phyloP scores from a whole-genome alignment of 2,113 vertebrate species.

The Nyctereutes procyonoides region DNA sequence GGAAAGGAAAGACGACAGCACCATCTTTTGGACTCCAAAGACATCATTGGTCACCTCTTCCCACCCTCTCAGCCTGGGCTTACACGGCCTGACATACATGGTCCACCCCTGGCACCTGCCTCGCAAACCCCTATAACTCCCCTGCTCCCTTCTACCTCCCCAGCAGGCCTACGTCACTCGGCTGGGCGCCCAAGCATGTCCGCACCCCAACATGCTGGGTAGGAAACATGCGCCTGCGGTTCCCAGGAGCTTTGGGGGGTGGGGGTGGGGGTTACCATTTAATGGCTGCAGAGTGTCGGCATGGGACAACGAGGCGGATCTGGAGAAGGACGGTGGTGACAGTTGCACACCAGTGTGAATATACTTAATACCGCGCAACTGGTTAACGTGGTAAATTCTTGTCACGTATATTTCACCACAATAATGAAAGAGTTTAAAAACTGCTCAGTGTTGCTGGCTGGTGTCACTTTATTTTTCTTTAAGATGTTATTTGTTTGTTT shows the following conservation, averaged over 20 bases:
- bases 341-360: background rate
- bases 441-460: background rate
- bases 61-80: background rate
- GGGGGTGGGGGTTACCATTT: too few species aligned
- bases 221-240: background rate
- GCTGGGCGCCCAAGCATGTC: rapidly evolving
- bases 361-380: background rate
- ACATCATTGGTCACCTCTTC: background rate
- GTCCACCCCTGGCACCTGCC: too few species aligned
- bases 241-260: background rate
- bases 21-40: background rate
- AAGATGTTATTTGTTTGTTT: too few species aligned
- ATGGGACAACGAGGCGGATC: background rate
- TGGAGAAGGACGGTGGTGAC: background rate
- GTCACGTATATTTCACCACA: background rate
- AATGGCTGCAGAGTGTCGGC: background rate
- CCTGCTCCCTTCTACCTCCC: background rate
- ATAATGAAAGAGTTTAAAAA: background rate
- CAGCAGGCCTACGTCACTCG: background rate
- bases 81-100: rapidly evolving
- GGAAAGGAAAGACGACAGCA: background rate
- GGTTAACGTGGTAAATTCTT: background rate
- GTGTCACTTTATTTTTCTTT: background rate
- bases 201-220: background rate
- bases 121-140: too few species aligned